These are phyloP conservation scores for Oryzias javanicus DNA, from an alignment of 2,113 vertebrate genomes.

Conservation along the genomic window DNA sequence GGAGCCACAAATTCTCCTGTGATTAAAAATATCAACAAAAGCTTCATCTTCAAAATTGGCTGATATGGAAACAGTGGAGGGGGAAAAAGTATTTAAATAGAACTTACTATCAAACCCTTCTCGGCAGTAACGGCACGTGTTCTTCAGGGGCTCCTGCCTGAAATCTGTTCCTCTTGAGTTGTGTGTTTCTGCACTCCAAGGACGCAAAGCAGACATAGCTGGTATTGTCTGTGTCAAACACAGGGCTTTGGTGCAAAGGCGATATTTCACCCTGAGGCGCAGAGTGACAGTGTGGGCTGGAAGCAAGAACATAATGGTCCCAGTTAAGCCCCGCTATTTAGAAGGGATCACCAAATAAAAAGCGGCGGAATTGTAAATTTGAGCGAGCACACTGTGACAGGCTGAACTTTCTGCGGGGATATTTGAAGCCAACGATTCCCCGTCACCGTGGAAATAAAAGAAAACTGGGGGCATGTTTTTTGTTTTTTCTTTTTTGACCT, in stretches of 20 bases:
- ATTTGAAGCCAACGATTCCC: conserved; percentile 4
- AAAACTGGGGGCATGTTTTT: conserved; percentile 12
- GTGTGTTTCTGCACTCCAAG: too few relatives aligned
- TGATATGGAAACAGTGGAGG: too few relatives aligned
- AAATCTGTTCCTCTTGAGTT: too few relatives aligned
- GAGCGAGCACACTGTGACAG: not conserved
- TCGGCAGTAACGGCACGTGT: too few relatives aligned
- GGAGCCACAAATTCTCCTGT: too few relatives aligned
- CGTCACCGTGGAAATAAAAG: conserved; percentile 2
- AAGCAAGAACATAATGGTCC: conserved; percentile 36
- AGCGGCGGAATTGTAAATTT: conserved; percentile 25
- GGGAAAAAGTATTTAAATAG: too few relatives aligned
- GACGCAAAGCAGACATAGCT: conserved; percentile 12
- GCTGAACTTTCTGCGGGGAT: conserved; percentile 28
- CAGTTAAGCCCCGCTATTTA: conserved; percentile 33
- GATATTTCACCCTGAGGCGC: conserved; percentile 31
- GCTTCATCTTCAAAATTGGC: too few relatives aligned
- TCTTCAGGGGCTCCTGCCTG: too few relatives aligned
- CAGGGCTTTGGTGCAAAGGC: conserved; percentile 43
- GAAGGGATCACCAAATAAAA: conserved; percentile 13
- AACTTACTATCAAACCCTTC: too few relatives aligned
- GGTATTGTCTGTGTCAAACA: conserved; percentile 44
- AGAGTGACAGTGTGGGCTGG: conserved; percentile 42
- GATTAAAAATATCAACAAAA: too few relatives aligned
- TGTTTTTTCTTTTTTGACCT: conserved; percentile 33